Base-by-base conservation (phyloP, 35 echinoderm and acorn worm genomes). In the Lytechinus pictus region DNA sequence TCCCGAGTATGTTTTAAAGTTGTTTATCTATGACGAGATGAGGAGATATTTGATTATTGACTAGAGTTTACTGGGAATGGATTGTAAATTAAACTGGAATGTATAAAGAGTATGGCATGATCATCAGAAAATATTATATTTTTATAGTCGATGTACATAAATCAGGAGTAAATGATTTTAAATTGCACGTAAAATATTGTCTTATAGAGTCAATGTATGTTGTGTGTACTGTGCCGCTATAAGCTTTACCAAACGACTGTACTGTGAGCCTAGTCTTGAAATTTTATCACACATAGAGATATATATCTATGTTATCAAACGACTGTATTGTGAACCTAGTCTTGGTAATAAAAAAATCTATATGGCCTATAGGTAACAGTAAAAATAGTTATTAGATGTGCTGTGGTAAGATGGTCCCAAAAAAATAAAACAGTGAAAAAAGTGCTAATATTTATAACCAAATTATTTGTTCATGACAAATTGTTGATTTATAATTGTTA, bases 161-260 rank as follows among this genome's bases (percentile, higher is more conserved):
- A 16, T 16, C 66, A 79, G 66, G 56, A 58, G 13, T 24, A 79
- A n/a, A 79, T 79, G 19, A 7, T 79, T 79, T 79, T 0, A 79
- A 79, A 79, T 24, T 79, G 16, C 66, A 79, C 66, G 66, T 79
- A 79, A 79, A 79, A 79, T 79, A 79, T 79, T 79, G 66, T 79
- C 66, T 79, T 79, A 44, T 44, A 79, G 66, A 79, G 66, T 79
- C 66, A 16, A 79, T 79, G 66, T 79, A 60, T 60, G 3, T 19
- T 79, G 66, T 24, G 66, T n/a, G 21, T 79, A n/a, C n/a, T 79
- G 66, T 79, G 19, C 19, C n/a, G 66, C 66, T 79, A 79, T n/a
- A 79, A 79, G 66, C 66, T 79, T n/a, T 79, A 79, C 66, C 66
- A 79, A 79, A 79, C 21, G 66, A 79, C 66, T 79, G 21, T 79